Evolutionary conservation across 2,113 vertebrate genomes (phyloP).

Genomic region (Solea solea): DNA sequence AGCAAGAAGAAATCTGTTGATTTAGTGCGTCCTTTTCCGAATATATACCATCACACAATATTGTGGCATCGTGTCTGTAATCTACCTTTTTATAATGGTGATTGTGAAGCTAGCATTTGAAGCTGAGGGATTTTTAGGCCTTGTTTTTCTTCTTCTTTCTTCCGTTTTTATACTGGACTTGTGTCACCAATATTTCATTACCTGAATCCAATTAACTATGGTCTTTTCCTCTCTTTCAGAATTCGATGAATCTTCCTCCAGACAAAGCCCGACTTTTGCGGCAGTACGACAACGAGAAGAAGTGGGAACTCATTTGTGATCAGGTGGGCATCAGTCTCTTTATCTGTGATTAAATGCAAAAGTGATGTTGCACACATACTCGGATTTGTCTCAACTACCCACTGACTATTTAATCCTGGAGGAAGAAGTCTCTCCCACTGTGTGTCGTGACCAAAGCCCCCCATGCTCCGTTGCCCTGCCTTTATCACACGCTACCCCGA

Average conservation of each 20-base stretch:
- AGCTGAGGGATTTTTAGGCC: too few species aligned
- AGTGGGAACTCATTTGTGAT: slow-evolving; percentile 99
- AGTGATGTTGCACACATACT: background rate
- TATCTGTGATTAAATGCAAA: background rate
- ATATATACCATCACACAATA: too few species aligned
- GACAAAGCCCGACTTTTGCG: slow-evolving; percentile 96
- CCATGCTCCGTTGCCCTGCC: slow-evolving; percentile 33
- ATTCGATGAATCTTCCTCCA: slow-evolving; percentile 98
- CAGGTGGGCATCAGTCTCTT: slow-evolving; percentile 83
- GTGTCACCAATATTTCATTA: slow-evolving; percentile 18
- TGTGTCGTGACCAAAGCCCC: slow-evolving; percentile 14
- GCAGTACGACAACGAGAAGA: slow-evolving; percentile 99
- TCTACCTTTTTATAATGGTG: too few species aligned
- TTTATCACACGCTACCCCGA: slow-evolving; percentile 32
- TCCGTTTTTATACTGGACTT: background rate
- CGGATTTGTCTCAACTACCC: background rate
- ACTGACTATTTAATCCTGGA: slow-evolving; percentile 3
- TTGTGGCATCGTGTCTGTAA: too few species aligned
- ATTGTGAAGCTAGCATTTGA: too few species aligned
- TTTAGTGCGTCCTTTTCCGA: background rate
- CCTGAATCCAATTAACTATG: slow-evolving; percentile 41
- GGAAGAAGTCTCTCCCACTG: slow-evolving; percentile 1
- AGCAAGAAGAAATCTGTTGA: background rate
- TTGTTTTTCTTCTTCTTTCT: background rate
- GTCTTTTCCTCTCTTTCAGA: slow-evolving; percentile 82